Evolutionary conservation across 2,888 invertebrate species (phyloP).

Genomic region (Aelia acuminata): DNA sequence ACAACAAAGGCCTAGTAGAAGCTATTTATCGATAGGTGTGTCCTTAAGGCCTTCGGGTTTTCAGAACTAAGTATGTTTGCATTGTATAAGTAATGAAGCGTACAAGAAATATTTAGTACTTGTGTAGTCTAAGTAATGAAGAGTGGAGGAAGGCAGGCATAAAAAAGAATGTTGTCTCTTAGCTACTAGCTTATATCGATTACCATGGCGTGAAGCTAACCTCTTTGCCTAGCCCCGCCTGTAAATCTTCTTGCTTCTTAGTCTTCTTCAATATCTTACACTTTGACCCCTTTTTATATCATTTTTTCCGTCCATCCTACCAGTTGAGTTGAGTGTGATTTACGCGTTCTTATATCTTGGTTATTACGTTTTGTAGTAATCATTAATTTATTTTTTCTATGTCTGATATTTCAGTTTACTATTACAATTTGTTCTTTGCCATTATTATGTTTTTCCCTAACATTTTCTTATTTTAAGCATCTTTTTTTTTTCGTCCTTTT

Average conservation of each 20-base stretch:
- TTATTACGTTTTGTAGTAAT: too few relatives aligned
- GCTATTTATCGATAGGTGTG: not conserved
- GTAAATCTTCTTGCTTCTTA: not conserved
- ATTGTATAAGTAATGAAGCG: not conserved
- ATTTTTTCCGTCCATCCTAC: not conserved
- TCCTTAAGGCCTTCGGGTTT: not conserved
- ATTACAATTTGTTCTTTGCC: too few relatives aligned
- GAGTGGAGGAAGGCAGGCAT: constrained; percentile 2
- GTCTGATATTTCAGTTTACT: too few relatives aligned
- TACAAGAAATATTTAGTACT: not conserved
- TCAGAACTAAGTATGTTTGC: not conserved
- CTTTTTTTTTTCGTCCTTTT: too few relatives aligned
- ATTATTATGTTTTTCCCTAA: too few relatives aligned
- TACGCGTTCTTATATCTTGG: too few relatives aligned
- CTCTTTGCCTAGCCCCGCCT: not conserved
- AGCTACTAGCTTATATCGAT: constrained; percentile 22
- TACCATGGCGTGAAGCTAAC: constrained; percentile 7
- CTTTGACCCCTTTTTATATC: not conserved
- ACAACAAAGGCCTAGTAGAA: not conserved
- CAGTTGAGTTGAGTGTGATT: not conserved
- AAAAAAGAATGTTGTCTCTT: constrained; percentile 5
- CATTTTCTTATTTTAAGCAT: too few relatives aligned
- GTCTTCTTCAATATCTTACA: not conserved
- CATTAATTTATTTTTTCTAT: too few relatives aligned
- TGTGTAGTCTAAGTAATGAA: not conserved